Conservation (phyloP, 2,113 vertebrate genomes). For the human region DNA sequence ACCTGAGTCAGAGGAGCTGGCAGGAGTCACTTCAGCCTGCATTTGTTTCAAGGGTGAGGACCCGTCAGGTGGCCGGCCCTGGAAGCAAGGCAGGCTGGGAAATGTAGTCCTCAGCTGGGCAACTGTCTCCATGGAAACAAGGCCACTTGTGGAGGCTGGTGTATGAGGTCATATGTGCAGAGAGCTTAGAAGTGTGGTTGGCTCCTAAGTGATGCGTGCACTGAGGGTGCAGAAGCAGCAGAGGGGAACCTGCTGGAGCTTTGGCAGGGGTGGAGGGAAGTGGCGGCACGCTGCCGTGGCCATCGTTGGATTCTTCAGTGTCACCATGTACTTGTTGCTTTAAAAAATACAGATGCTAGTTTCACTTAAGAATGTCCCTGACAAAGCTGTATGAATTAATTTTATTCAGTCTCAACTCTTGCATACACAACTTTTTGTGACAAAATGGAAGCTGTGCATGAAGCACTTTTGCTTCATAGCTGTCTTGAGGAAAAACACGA, state of each 20-base stretch:
- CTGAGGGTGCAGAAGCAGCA: neutral
- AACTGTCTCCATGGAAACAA: neutral
- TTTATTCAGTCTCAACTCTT: neutral
- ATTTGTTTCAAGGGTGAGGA: neutral
- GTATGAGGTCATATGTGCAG: accelerated
- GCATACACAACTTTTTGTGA: neutral
- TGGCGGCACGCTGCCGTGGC: accelerated
- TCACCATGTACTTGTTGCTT: accelerated
- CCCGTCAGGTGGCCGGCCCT: accelerated
- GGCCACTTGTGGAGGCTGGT: neutral
- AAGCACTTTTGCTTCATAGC: neutral
- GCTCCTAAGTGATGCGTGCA: neutral
- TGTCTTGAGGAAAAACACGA: neutral
- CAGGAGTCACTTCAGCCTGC: neutral
- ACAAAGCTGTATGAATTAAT: neutral
- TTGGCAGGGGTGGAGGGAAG: neutral
- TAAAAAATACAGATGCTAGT: neutral
- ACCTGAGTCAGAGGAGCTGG: neutral
- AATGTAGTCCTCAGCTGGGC: neutral
- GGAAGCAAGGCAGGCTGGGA: neutral
- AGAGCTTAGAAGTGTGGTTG: neutral
- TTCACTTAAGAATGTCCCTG: neutral
- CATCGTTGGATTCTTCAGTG: accelerated
- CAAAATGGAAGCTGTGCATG: neutral
- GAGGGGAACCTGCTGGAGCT: no score